Base-by-base conservation (phyloP, 2,797 vertebrate species). In the Chrysocyon brachyurus region DNA sequence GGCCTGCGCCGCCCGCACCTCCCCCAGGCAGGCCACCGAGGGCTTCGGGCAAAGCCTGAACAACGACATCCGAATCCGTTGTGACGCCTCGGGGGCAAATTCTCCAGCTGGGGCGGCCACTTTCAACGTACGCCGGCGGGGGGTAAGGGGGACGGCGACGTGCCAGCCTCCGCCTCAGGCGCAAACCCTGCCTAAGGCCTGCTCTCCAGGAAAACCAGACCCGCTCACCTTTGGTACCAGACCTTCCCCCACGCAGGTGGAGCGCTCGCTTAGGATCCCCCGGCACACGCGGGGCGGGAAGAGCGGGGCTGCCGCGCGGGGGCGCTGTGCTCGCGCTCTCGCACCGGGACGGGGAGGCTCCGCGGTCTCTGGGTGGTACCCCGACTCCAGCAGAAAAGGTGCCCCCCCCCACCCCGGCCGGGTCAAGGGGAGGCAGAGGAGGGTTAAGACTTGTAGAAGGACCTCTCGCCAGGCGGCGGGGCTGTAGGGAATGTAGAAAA, bases 351-450 rank as follows among this genome's bases (percentile, higher is more conserved):
- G 0, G 5, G 36, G 70, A 8, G 16, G 6, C 73, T 40, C 11
- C 0, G 5, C 1, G 0, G 31, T 49, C 12, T 28, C 63, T 0
- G 0, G 12, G 22, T 22, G 22, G 16, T 11, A 46, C 17, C 21
- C 0, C 12, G 31, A 40, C 56, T 31, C 68, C 12, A 0, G 4
- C 11, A 11, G 15, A 40, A 52, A 89, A 57, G 19, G 31, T 26
- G 52, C 19, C 52, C 40, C 52, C 40, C 3, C 40, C 40, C 40
- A 1, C 40, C 40, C 8, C 0, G 10, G 6, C 2, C 0, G 0
- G 4, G 33, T 6, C 73, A 16, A 11, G 26, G 28, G 33, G 24
- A 36, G 68, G 36, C 24, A 1, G 10, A 63, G n/a, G 19, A 75
- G 61, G 54, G 31, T n/a, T 36, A 6, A 11, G 49, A 22, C 3